Evolutionary conservation across 2,113 vertebrate genomes (phyloP), one percentile per base, ranked within the genome.

Genomic region (Nycticryphes semicollaris): DNA sequence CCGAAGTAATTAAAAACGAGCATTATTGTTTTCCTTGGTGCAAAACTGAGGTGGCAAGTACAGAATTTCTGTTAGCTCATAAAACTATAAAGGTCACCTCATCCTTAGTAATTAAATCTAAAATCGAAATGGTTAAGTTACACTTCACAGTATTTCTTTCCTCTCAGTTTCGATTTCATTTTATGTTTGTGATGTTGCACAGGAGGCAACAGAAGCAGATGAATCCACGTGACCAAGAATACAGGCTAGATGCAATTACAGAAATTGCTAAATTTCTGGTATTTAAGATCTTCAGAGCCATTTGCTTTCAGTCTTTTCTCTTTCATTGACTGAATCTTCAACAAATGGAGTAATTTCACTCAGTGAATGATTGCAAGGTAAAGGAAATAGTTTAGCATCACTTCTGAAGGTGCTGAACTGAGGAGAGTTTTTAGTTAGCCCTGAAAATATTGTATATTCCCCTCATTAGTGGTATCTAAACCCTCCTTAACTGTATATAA

Each of bases 1-100:
- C 97, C 97, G 14, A 98, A 79, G 63, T 98, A 98, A 51, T 96
- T 84, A 2, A 96, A 98, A 87, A 98, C n/a, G 17, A 98, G 10
- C 31, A 98, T 47, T 21, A 87, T 82, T 45, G 92, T 96, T 97
- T 98, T 98, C 87, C 75, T 93, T 35, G 97, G 96, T 50, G 98
- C 79, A 67, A 98, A 70, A 84, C 96, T 98, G 95, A 59, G 23
- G 59, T 95, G 43, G 76, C 37, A 93, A 89, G 91, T 68, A 59
- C 9, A 67, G 37, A 54, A 41, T 84, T 87, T 47, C 23, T 79
- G 8, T 64, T 78, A 75, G 48, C 33, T 33, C 30, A 13, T 76
- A 33, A 48, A 48, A 72, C 6, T 67, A 7, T 50, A 28, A 13
- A 51, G 75, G 27, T 68, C 35, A 60, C 20, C 27, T 94, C 45